phyloP scores from a whole-genome alignment of 1,140 invertebrate genomes.

The Drosophila malerkotliana region DNA sequence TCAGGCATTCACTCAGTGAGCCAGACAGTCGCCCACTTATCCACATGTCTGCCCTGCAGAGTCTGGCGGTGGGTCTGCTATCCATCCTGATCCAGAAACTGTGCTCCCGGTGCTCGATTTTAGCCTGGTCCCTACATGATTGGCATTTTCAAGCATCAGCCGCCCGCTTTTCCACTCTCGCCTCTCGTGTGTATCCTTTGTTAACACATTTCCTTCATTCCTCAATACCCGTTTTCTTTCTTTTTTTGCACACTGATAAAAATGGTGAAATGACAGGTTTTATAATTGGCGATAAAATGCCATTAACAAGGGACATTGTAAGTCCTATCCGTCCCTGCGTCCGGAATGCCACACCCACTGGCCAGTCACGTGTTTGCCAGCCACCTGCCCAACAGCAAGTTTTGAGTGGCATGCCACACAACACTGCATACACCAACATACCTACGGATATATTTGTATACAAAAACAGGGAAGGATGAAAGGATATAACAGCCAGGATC shows the following conservation, averaged over 20 bases:
- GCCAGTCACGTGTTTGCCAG: constrained; percentile 54
- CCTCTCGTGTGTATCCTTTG: constrained; percentile 35
- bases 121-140: constrained; percentile 55
- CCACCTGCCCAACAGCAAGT: constrained; percentile 34
- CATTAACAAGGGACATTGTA: constrained; percentile 65
- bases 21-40: constrained; percentile 46
- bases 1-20: constrained; percentile 13
- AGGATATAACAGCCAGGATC: constrained; percentile 3
- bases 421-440: background rate
- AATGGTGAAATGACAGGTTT: constrained; percentile 72
- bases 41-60: constrained; percentile 35
- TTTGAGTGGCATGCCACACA: constrained; percentile 44
- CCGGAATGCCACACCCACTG: constrained; percentile 34
- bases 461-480: background rate
- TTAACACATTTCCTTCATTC: constrained; percentile 44
- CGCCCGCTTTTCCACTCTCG: constrained; percentile 8
- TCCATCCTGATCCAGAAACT: constrained; percentile 1
- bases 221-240: constrained; percentile 32
- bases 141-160: constrained; percentile 67
- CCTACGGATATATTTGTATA: too few species aligned
- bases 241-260: constrained; percentile 59
- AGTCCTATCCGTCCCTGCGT: constrained; percentile 19
- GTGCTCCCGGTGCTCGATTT: constrained; percentile 14
- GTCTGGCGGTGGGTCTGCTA: constrained; percentile 31
- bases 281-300: constrained; percentile 80